These are phyloP conservation scores for Coremacera marginata DNA, from an alignment of 2,888 invertebrate genomes.

Conservation along the genomic window DNA sequence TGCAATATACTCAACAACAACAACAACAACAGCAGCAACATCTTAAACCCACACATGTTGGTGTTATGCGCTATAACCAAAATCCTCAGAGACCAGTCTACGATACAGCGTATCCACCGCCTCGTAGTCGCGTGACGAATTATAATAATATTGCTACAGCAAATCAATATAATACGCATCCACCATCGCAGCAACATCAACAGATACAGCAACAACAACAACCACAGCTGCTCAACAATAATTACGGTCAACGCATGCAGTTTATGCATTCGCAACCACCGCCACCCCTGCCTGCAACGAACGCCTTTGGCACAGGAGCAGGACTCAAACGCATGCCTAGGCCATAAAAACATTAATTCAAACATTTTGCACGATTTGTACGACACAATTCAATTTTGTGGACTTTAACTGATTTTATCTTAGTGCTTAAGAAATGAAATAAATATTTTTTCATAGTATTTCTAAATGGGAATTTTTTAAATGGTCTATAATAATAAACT, in stretches of 20 bases:
- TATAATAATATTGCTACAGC: background rate
- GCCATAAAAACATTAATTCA: background rate
- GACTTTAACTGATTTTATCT: too few species aligned
- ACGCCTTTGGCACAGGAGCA: background rate
- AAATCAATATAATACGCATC: background rate
- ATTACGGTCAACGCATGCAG: slow-evolving; percentile 28
- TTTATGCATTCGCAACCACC: slow-evolving; percentile 10
- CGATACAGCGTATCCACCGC: slow-evolving; percentile 1
- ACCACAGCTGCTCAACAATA: slow-evolving; percentile 11
- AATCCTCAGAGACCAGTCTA: background rate
- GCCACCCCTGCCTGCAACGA: background rate
- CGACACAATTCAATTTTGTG: too few species aligned
- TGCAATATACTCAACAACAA: background rate
- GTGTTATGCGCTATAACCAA: slow-evolving; percentile 29
- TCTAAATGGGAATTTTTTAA: too few species aligned
- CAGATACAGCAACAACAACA: background rate
- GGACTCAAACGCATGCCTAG: slow-evolving; percentile 3
- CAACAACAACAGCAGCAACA: background rate
- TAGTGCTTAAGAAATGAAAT: too few species aligned
- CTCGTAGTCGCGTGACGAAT: background rate
- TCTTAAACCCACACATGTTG: slow-evolving; percentile 23
- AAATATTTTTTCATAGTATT: too few species aligned
- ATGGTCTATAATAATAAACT: too few species aligned
- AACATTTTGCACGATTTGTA: too few species aligned
- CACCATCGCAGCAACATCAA: background rate